A percentile compares a stretch with the other conserved stretches of the same genome.
These are phyloP conservation scores for Orthonevra nobilis DNA, from an alignment of 2,888 invertebrate species.

Conservation along the genomic window DNA sequence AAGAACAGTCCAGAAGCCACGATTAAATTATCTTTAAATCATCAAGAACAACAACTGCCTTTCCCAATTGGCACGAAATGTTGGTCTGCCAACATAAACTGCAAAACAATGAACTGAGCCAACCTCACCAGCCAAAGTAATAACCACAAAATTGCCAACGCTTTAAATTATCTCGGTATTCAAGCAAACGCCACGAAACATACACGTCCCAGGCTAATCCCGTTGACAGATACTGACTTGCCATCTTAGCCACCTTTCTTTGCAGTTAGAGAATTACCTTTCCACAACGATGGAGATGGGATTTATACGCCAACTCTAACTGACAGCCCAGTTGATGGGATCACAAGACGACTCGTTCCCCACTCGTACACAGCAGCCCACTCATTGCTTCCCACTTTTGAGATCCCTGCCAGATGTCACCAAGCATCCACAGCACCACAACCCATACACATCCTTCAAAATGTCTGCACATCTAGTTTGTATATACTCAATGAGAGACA, in stretches of 20 bases:
- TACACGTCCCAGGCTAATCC: too few relatives aligned
- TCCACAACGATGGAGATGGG: background rate
- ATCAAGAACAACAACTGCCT: too few relatives aligned
- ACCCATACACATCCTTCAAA: slow-evolving; percentile 65
- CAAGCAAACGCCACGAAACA: too few relatives aligned
- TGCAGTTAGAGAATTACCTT: slow-evolving; percentile 24
- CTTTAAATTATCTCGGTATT: too few relatives aligned
- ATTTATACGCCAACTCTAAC: slow-evolving; percentile 35
- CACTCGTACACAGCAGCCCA: slow-evolving; percentile 35
- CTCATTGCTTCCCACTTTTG: slow-evolving; percentile 66
- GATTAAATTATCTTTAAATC: too few relatives aligned
- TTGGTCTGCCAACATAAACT: too few relatives aligned
- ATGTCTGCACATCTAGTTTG: slow-evolving; percentile 66
- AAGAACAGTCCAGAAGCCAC: too few relatives aligned
- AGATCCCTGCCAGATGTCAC: slow-evolving; percentile 69
- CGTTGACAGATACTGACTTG: slow-evolving; percentile 55
- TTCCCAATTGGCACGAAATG: too few relatives aligned
- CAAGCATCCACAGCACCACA: slow-evolving; percentile 36
- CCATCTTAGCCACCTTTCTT: slow-evolving; percentile 50
- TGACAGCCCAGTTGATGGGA: slow-evolving; percentile 46
- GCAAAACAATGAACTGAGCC: too few relatives aligned
- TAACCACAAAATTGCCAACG: too few relatives aligned
- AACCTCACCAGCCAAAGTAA: too few relatives aligned
- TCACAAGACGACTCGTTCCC: slow-evolving; percentile 27
- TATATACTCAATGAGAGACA: slow-evolving; percentile 50